Evolutionary conservation across 1,140 invertebrate genomes (phyloP).

Genomic region (Bombus superbus): DNA sequence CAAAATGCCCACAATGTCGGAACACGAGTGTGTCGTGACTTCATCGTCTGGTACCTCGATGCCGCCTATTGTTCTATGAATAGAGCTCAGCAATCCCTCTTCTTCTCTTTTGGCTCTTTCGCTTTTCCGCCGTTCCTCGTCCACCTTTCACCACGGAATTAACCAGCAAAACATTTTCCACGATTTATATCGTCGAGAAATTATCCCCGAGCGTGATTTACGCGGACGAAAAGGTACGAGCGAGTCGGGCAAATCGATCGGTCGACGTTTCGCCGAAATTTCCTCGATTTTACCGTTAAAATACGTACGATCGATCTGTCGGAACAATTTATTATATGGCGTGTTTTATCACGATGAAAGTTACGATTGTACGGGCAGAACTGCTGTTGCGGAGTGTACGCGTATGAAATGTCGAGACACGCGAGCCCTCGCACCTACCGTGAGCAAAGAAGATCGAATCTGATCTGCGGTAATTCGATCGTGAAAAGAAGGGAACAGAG

Average conservation of each 20-base stretch:
- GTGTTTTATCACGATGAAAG: neutral
- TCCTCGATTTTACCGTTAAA: too few species aligned
- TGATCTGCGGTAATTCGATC: slow-evolving; percentile 29
- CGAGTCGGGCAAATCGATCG: neutral
- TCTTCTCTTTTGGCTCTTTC: slow-evolving; percentile 28
- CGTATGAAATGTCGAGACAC: slow-evolving; percentile 43
- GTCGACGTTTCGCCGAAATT: neutral
- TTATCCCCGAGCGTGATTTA: neutral
- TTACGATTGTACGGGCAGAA: neutral
- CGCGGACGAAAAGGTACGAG: too few species aligned
- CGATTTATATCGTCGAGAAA: neutral
- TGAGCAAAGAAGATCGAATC: slow-evolving; percentile 40
- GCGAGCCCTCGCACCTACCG: slow-evolving; percentile 33
- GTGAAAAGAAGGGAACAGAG: slow-evolving; percentile 29
- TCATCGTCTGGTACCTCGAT: slow-evolving; percentile 71
- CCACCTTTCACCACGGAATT: slow-evolving; percentile 53
- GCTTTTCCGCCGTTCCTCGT: slow-evolving; percentile 6
- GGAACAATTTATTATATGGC: too few species aligned
- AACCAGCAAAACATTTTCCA: slow-evolving; percentile 28
- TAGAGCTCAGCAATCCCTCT: slow-evolving; percentile 49
- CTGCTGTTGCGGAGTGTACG: neutral
- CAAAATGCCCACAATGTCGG: slow-evolving; percentile 57
- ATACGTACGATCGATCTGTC: too few species aligned
- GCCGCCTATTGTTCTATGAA: slow-evolving; percentile 67
- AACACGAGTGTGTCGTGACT: slow-evolving; percentile 67